A percentile compares a stretch with the other conserved stretches of the same genome.
phyloP scores from a whole-genome alignment of 1,140 invertebrate genomes.

The Chlorops oryzae region DNA sequence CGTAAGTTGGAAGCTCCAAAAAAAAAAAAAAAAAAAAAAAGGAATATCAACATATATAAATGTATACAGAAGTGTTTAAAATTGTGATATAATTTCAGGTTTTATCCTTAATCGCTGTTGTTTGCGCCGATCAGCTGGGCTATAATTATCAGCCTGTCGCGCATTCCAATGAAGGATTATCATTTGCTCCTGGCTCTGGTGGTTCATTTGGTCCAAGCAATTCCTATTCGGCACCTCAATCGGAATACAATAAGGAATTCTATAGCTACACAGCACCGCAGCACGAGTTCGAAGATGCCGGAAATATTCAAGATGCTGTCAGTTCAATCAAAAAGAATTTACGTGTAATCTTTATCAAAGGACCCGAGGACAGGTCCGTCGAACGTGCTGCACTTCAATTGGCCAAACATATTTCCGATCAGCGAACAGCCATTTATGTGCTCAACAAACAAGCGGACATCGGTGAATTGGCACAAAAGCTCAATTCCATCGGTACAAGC shows the following conservation, averaged over 20 bases:
- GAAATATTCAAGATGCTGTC: constrained; percentile 19
- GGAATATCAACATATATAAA: too few relatives aligned
- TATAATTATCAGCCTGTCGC: constrained; percentile 41
- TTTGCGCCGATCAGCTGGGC: constrained; percentile 40
- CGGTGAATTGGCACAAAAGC: constrained; percentile 28
- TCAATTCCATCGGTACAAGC: constrained; percentile 26
- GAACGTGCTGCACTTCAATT: constrained; percentile 32
- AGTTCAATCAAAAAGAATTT: constrained; percentile 29
- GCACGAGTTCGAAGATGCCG: constrained; percentile 30
- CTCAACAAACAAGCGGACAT: constrained; percentile 38
- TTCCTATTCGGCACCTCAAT: constrained; percentile 20
- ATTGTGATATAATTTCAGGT: too few relatives aligned
- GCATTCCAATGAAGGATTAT: constrained; percentile 30
- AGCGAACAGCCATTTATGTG: constrained; percentile 37
- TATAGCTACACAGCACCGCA: constrained; percentile 31
- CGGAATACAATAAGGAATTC: constrained; percentile 36
- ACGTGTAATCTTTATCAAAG: constrained; percentile 39
- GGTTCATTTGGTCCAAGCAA: constrained; percentile 6
- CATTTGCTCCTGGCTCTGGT: constrained; percentile 27
- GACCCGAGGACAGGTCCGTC: constrained; percentile 35
- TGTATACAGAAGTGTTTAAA: too few relatives aligned
- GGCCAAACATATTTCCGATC: constrained; percentile 35
- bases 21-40: too few relatives aligned
- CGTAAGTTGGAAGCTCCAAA: too few relatives aligned
- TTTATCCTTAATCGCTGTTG: constrained; percentile 35